Base-by-base conservation (phyloP, 1,140 invertebrate genomes). In the Drosophila setifemur region DNA sequence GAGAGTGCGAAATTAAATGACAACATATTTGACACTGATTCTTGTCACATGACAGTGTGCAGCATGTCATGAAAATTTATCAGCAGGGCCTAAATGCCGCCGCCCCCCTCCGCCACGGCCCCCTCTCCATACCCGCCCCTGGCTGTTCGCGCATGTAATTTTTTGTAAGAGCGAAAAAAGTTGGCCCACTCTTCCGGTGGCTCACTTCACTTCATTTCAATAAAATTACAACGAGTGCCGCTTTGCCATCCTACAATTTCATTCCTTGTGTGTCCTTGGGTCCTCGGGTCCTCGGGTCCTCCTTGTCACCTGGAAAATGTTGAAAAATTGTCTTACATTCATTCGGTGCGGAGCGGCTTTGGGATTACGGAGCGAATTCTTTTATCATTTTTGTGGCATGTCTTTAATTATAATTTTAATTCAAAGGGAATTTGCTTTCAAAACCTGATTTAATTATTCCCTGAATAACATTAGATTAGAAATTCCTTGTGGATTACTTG, bases 11-110 rank as follows among this genome's bases (percentile, higher is more conserved):
- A 86, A 86, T 86, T 87, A 86, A 86, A 86, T 86, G 81, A 86
- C 81, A 86, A 87, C 82, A 87, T 86, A 87, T 86, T 86, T 86
- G 81, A 86, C 81, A 86, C 81, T 86, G 81, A 87, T 86, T 86
- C 81, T 86, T 86, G 81, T 86, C 82, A 86, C 72, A 66, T 53
- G 75, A 81, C 81, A 75, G 57, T 69, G 61, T 76, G 63, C 70
- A 61, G 58, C 73, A 55, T 76, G 73, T 83, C 78, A 75, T 74
- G 71, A 78, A 85, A 86, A 87, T 76, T 86, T 87, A 86, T 86
- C 81, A 86, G 70, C 81, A 37, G 58, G 49, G 58, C 66, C 81
- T 86, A 85, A 85, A 64, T 72, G 75, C 52, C 60, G n/a, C 21
- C 35, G 11, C 55, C 14, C 11, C 35, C 14, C 14, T 31, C 14